Evolutionary conservation across 2,797 vertebrate genomes (phyloP), one percentile per base, ranked within the genome.

Genomic region (Lepus oiostolus): DNA sequence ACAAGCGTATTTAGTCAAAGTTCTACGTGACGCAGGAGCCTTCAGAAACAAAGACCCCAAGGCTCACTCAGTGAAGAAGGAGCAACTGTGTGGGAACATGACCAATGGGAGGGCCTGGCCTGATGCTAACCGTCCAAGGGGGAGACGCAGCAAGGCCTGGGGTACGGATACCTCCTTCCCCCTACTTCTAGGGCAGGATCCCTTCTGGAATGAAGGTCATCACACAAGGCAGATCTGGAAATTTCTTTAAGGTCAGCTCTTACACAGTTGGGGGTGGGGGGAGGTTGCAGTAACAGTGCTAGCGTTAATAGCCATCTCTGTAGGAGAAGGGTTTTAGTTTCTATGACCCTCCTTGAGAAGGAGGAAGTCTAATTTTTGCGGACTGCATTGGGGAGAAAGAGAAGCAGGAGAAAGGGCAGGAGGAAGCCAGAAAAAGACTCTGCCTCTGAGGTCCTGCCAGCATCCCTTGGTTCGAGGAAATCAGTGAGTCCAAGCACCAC

Each of bases 41-140:
- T 90, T 71, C 65, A 72, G 65, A 85, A 85, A 85, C 32, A 13
- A 90, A 85, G 47, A 72, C 58, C 47, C 74, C 14, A 71, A 79
- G 60, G 68, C 22, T 52, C 50, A 54, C 54, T 85, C 24, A 32
- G 79, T 72, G 32, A 79, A 80, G 79, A 85, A 58, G 21, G 76
- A 67, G 81, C 47, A 79, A 60, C 16, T 32, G 38, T 85, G 65
- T 26, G 32, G 26, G 63, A 30, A 63, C 63, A 17, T 24, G 50
- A 60, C 60, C 68, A 13, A 76, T 16, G 70, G 70, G 65, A 62
- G 17, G 21, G 13, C 32, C 22, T 65, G 28, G 42, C 30, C 19
- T 60, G 71, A 38, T 42, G 63, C 35, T 76, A 80, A 30, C 4
- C 80, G 60, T n/a, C 8, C 6, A 3, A 54, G 42, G 14, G 7